Evolutionary conservation across 2,113 vertebrate species (phyloP).

Genomic region (Otus sunia): DNA sequence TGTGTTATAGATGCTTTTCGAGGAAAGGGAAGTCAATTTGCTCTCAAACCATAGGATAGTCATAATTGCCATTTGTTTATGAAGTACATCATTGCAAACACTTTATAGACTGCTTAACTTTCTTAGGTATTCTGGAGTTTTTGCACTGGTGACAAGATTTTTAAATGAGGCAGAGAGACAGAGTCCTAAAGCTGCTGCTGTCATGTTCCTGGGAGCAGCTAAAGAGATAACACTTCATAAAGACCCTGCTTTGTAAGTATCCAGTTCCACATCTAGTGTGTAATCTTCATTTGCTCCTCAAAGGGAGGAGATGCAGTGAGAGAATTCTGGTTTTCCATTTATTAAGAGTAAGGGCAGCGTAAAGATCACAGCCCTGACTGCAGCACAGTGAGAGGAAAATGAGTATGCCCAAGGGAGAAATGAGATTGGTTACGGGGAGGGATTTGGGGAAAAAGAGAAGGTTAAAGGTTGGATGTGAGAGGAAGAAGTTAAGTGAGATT

Average conservation of each 20-base stretch:
- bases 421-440: background rate
- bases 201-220: constrained; percentile 81
- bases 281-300: background rate
- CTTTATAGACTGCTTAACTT: background rate
- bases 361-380: background rate
- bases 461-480: background rate
- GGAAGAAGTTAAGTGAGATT: background rate
- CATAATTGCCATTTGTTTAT: background rate
- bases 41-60: background rate
- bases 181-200: constrained; percentile 69
- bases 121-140: constrained; percentile 77
- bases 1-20: background rate
- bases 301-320: background rate
- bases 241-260: constrained; percentile 60
- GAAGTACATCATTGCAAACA: background rate
- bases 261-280: background rate
- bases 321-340: background rate
- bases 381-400: background rate
- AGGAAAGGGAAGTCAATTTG: background rate
- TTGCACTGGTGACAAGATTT: constrained; percentile 70
- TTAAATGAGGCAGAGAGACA: constrained; percentile 73
- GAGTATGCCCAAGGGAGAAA: background rate
- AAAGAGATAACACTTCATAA: constrained; percentile 73
- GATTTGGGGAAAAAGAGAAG: background rate
- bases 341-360: background rate